Percentiles rank a stretch among this genome's conserved stretches.
Conservation (phyloP, 2,113 vertebrate species). For the Silurus meridionalis region DNA sequence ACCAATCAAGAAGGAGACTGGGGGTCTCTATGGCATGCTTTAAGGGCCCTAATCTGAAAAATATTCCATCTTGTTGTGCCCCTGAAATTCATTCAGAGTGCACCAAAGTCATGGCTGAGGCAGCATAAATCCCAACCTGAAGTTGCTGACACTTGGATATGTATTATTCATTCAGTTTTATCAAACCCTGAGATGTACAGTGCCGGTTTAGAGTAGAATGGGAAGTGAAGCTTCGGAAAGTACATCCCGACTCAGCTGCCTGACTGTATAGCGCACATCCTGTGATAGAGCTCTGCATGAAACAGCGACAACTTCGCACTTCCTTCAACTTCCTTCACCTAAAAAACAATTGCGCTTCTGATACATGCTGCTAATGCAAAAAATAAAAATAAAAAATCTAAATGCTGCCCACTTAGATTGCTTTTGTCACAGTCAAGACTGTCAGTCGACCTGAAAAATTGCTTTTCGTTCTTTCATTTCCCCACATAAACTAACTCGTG, state of each 20-base stretch:
- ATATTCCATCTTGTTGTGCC: constrained; percentile 13
- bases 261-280: background rate
- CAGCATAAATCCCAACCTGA: constrained; percentile 52
- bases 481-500: constrained; percentile 12
- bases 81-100: constrained; percentile 34
- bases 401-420: constrained; percentile 17
- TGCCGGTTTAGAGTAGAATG: constrained; percentile 54
- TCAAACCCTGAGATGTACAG: constrained; percentile 37
- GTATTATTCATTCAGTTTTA: constrained; percentile 52
- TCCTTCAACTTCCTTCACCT: background rate
- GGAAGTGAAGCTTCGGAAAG: constrained; percentile 46
- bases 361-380: constrained; percentile 1
- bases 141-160: constrained; percentile 57
- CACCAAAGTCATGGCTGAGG: constrained; percentile 55
- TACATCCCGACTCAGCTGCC: constrained; percentile 2
- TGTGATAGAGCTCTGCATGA: background rate
- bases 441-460: constrained; percentile 26
- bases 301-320: background rate
- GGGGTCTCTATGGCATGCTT: constrained; percentile 10
- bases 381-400: background rate
- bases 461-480: constrained; percentile 30
- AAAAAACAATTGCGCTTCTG: background rate
- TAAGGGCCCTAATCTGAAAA: constrained; percentile 37
- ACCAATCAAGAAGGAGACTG: background rate
- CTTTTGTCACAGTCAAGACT: constrained; percentile 9